These are phyloP conservation scores for Rattus rattus DNA, from an alignment of 2,113 vertebrate species.

Conservation along the genomic window DNA sequence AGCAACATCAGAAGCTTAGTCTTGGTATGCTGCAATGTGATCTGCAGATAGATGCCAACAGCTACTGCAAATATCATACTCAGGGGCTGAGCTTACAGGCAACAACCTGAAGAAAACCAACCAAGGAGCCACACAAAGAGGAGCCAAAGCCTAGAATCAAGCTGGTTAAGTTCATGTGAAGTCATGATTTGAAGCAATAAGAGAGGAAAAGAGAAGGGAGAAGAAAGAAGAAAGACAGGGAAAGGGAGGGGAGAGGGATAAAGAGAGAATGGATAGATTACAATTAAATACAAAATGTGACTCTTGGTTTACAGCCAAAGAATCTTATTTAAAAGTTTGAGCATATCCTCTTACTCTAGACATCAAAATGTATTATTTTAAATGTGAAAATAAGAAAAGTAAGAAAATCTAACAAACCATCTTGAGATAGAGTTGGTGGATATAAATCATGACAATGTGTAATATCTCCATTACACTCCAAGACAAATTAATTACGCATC, in stretches of 20 bases:
- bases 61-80: not conserved
- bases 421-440: constrained; percentile 70
- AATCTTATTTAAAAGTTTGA: constrained; percentile 56
- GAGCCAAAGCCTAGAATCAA: not conserved
- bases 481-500: constrained; percentile 71
- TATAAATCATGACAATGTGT: constrained; percentile 74
- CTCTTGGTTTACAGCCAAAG: constrained; percentile 5
- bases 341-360: not conserved
- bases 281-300: not conserved
- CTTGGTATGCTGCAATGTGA: not conserved
- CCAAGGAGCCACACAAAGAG: not conserved
- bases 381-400: constrained; percentile 69
- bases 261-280: not conserved
- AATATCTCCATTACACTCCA: constrained; percentile 72
- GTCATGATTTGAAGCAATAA: not conserved
- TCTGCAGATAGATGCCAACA: not conserved
- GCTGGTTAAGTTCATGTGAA: not conserved
- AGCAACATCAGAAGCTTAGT: not conserved
- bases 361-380: constrained; percentile 59
- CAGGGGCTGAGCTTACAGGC: not conserved
- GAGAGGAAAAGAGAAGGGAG: not conserved
- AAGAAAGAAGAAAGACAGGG: not conserved
- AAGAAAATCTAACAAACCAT: constrained; percentile 67
- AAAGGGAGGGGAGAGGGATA: no score
- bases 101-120: not conserved